These are phyloP conservation scores for Plumapathes pennacea DNA, from an alignment of 92 coral and sea anemone genomes.

Conservation along the genomic window DNA sequence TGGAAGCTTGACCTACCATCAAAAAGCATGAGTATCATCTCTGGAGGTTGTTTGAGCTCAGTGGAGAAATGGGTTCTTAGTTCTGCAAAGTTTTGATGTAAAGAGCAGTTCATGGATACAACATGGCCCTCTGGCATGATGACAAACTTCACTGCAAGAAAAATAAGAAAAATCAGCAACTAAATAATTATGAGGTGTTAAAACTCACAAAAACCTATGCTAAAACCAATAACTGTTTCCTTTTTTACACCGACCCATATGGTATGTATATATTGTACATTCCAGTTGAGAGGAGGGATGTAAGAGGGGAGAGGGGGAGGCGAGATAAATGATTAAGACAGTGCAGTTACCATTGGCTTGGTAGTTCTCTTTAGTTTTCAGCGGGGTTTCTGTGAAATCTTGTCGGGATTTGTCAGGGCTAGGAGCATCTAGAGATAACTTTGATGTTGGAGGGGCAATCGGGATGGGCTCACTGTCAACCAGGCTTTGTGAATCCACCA, in stretches of 20 bases:
- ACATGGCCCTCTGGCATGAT: slow-evolving; percentile 94
- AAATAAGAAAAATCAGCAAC: too few species aligned
- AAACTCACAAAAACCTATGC: too few species aligned
- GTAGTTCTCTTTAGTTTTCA: slow-evolving; percentile 26
- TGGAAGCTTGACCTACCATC: slow-evolving; percentile 94
- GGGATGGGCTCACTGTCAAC: slow-evolving; percentile 54
- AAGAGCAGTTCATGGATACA: slow-evolving; percentile 55
- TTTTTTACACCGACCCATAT: too few species aligned
- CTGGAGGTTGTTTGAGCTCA: slow-evolving; percentile 67
- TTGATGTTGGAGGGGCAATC: slow-evolving; percentile 78
- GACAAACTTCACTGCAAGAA: slow-evolving; percentile 76
- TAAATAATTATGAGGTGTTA: too few species aligned
- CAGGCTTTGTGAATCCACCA: slow-evolving; percentile 20
- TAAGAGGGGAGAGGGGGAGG: too few species aligned
- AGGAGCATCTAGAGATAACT: slow-evolving; percentile 44
- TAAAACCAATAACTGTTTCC: too few species aligned
- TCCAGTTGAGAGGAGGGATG: too few species aligned
- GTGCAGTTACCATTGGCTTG: slow-evolving; percentile 25
- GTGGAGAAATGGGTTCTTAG: slow-evolving; percentile 76
- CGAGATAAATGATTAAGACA: too few species aligned
- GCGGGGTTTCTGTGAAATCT: slow-evolving; percentile 16
- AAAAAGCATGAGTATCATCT: slow-evolving; percentile 64
- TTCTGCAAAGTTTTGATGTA: slow-evolving; percentile 62
- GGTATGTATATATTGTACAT: too few species aligned
- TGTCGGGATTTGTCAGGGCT: slow-evolving; percentile 4